Conservation (phyloP, 2,113 vertebrate species). For the Myrmecophaga tridactyla region DNA sequence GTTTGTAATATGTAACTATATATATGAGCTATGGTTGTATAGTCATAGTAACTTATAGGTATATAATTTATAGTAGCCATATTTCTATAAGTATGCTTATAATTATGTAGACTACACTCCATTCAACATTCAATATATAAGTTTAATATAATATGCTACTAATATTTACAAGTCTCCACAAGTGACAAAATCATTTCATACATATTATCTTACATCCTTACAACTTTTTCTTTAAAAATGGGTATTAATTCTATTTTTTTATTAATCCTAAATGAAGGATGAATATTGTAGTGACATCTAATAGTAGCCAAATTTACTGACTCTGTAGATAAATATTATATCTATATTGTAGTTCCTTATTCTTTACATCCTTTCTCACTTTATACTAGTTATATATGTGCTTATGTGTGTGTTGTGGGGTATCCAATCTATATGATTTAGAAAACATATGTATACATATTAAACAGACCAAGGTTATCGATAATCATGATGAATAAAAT, state of each 20-base stretch:
- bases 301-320: neutral
- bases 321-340: neutral
- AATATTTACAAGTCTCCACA: neutral
- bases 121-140: slow-evolving; percentile 13
- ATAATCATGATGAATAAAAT: neutral
- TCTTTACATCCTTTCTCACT: neutral
- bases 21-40: neutral
- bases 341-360: neutral
- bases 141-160: neutral
- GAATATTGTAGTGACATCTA: neutral
- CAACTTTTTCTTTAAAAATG: neutral
- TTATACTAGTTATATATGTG: neutral
- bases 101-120: neutral
- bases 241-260: neutral
- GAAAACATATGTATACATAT: neutral
- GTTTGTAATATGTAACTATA: neutral
- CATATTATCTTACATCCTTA: neutral
- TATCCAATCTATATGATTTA: neutral
- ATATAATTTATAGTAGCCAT: neutral
- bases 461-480: neutral
- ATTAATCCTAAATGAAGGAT: neutral
- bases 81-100: neutral
- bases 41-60: neutral
- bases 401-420: neutral
- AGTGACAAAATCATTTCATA: neutral